phyloP scores from a whole-genome alignment of 2,797 vertebrate species.

The Sphenodon punctatus region DNA sequence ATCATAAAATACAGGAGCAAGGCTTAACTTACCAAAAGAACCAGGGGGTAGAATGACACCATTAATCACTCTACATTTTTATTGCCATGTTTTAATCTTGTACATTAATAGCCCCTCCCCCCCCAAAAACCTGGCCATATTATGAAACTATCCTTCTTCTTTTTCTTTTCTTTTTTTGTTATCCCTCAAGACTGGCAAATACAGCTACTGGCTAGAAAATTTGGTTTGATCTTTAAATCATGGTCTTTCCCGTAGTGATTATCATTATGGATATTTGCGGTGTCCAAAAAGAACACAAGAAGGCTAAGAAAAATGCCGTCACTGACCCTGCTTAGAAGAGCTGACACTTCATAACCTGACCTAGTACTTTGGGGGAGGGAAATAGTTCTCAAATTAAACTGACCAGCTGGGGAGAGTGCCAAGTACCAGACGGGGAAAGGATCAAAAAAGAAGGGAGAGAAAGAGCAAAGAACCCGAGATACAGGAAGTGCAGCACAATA shows the following conservation, averaged over 20 bases:
- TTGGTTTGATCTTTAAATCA: fast-evolving
- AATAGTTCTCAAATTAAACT: not conserved
- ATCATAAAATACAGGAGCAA: constrained; percentile 41
- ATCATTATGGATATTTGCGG: fast-evolving
- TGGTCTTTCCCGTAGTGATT: fast-evolving
- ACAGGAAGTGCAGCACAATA: not conserved
- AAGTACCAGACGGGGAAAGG: not conserved
- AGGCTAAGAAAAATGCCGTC: fast-evolving
- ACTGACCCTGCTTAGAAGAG: too few relatives aligned
- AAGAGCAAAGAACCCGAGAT: fast-evolving
- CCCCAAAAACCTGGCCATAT: constrained; percentile 37
- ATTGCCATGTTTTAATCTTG: constrained; percentile 39
- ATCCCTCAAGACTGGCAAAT: not conserved
- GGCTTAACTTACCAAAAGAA: constrained; percentile 5
- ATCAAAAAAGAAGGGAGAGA: fast-evolving
- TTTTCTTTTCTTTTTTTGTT: not conserved
- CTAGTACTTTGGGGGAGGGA: not conserved
- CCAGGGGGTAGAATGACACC: not conserved
- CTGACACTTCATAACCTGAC: not conserved
- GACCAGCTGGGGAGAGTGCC: fast-evolving
- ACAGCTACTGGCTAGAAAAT: fast-evolving
- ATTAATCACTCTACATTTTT: constrained; percentile 51
- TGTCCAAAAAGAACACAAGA: not conserved
- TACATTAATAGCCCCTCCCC: constrained; percentile 41
- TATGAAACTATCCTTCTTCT: constrained; percentile 20